phyloP scores from a whole-genome alignment of 2,888 invertebrate genomes.

The Sericinus montela region DNA sequence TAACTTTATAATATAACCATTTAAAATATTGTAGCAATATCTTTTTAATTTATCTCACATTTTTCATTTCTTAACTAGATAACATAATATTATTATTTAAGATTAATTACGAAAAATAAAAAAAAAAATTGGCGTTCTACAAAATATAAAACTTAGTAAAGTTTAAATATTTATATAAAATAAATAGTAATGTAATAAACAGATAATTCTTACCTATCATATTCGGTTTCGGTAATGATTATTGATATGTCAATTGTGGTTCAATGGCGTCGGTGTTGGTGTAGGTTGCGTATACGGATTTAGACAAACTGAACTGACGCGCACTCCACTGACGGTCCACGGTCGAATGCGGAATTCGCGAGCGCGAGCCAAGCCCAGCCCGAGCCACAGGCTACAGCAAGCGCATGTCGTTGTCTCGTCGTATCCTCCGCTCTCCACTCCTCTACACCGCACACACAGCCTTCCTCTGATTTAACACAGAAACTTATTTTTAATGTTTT shows the following conservation, averaged over 20 bases:
- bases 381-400: slow-evolving; percentile 22
- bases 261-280: slow-evolving; percentile 72
- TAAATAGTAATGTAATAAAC: not conserved
- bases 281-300: slow-evolving; percentile 68
- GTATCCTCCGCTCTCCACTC: slow-evolving; percentile 35
- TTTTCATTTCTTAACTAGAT: not conserved
- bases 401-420: slow-evolving; percentile 26
- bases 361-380: slow-evolving; percentile 25
- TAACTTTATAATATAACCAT: not conserved
- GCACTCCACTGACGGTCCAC: slow-evolving; percentile 57
- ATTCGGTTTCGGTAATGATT: slow-evolving; percentile 48
- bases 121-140: no score
- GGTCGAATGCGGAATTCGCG: slow-evolving; percentile 61
- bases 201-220: slow-evolving; percentile 66
- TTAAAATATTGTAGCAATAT: no score
- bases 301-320: slow-evolving; percentile 41
- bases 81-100: not conserved
- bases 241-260: slow-evolving; percentile 46
- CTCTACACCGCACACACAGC: slow-evolving; percentile 24
- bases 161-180: not conserved
- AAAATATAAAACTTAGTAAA: no score
- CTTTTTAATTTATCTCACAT: not conserved
- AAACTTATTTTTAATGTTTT: slow-evolving; percentile 14
- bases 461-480: slow-evolving; percentile 6
- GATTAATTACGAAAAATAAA: not conserved